Evolutionary conservation across 1,140 invertebrate species (phyloP), one percentile per base, ranked within the genome.

Genomic region (Sycobia sp.): DNA sequence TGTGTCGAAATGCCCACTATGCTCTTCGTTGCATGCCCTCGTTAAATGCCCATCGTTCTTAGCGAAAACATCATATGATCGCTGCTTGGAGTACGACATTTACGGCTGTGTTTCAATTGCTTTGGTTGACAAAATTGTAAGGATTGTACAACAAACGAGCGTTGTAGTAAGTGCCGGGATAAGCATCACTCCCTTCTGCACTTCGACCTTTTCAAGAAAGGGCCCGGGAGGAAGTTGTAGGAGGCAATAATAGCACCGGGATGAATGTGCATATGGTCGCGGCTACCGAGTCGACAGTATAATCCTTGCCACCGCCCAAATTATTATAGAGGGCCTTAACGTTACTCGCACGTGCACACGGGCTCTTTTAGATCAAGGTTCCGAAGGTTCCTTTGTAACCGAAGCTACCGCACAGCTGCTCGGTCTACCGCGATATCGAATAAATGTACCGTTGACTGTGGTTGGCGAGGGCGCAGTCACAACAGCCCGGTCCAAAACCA

Each of bases 351-450:
- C 36, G 16, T n/a, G 54, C 11, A 41, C 22, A 2, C 39, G 55
- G 0, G 55, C 20, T 7, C 13, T 57, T 14, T 18, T 57, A 2
- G 55, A 57, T 34, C 39, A 57, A n/a, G n/a, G n/a, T n/a, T n/a
- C n/a, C n/a, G n/a, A n/a, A n/a, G n/a, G n/a, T n/a, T n/a, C n/a
- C n/a, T 57, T 44, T 36, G 43, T 57, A 46, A 16, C 55, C 13
- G 55, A 57, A 20, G 32, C 55, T 14, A 3, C 46, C 4, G 55
- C 36, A 4, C 34, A 41, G 8, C 4, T 38, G 4, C 14, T 59
- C 3, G n/a, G 8, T 14, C 34, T 50, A 13, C 14, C 22, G 0
- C 3, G 29, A 18, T 5, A 16, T 1, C 27, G 8, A 3, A 18
- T 36, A 1, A 3, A 34, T 10, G 13, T 36, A 5, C 5, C 27